phyloP scores from a whole-genome alignment of 2,888 invertebrate species.

The Coenonympha glycerion region DNA sequence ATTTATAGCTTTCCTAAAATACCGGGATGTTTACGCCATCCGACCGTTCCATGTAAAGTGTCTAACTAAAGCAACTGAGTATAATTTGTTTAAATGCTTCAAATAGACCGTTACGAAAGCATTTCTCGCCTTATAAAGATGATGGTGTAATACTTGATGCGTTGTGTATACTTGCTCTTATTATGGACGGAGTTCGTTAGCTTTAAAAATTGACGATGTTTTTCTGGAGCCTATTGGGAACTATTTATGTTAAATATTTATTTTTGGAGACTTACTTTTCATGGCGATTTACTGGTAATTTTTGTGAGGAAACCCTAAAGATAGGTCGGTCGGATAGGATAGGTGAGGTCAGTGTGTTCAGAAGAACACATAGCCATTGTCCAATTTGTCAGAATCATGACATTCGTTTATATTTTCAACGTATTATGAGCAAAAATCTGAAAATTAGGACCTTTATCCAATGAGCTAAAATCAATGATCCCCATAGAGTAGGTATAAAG shows the following conservation, averaged over 20 bases:
- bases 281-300: no score
- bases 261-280: no score
- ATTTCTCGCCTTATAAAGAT: conserved; percentile 21
- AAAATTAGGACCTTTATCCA: no score
- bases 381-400: no score
- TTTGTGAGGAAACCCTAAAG: no score
- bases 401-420: no score
- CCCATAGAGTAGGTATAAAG: no score
- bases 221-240: conserved; percentile 2
- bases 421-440: no score
- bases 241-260: conserved; percentile 6
- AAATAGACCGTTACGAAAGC: conserved; percentile 24
- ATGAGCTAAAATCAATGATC: no score
- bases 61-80: conserved; percentile 27
- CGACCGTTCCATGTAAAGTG: conserved; percentile 35
- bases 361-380: no score
- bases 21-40: conserved; percentile 44
- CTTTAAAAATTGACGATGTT: conserved; percentile 6
- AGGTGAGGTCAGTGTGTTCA: no score
- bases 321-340: no score
- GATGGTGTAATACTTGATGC: conserved; percentile 20
- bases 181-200: conserved; percentile 14
- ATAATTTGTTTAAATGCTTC: conserved; percentile 14
- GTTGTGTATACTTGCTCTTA: conserved; percentile 12
- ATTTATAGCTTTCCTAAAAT: conserved; percentile 47